Conservation (phyloP, 2,797 vertebrate genomes). For the Melanotaenia pygmaea region DNA sequence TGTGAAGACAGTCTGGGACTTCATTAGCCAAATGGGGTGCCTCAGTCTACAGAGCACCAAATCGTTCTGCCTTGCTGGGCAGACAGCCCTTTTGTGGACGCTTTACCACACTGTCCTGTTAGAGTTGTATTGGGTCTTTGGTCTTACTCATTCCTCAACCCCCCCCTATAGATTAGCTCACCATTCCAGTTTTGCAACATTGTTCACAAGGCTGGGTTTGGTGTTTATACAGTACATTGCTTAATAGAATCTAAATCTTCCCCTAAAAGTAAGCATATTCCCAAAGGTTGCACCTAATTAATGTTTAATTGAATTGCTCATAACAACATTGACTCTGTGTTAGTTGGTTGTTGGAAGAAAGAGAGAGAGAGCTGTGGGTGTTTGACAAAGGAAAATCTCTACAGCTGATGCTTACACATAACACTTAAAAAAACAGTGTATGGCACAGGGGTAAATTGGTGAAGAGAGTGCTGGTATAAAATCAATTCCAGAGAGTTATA, state of each 20-base stretch:
- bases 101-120: constrained; percentile 63
- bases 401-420: constrained; percentile 51
- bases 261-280: constrained; percentile 13
- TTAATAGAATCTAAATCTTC: not conserved
- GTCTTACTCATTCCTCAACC: constrained; percentile 44
- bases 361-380: not conserved
- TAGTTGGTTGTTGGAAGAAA: not conserved
- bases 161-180: constrained; percentile 11
- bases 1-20: constrained; percentile 85
- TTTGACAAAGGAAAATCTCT: constrained; percentile 20
- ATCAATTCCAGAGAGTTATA: constrained; percentile 49
- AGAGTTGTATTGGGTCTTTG: constrained; percentile 49
- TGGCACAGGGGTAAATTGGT: constrained; percentile 23
- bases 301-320: constrained; percentile 29
- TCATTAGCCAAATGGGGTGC: constrained; percentile 87
- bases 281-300: constrained; percentile 37
- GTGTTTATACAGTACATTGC: not conserved
- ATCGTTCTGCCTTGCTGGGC: constrained; percentile 76
- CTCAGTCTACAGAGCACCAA: constrained; percentile 75
- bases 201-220: constrained; percentile 5
- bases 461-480: constrained; percentile 25
- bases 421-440: constrained; percentile 28
- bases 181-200: constrained; percentile 29
- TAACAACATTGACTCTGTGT: constrained; percentile 18
- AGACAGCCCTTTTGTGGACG: constrained; percentile 75